Conservation (phyloP, 2,797 vertebrate species). For the Taeniopygia guttata region DNA sequence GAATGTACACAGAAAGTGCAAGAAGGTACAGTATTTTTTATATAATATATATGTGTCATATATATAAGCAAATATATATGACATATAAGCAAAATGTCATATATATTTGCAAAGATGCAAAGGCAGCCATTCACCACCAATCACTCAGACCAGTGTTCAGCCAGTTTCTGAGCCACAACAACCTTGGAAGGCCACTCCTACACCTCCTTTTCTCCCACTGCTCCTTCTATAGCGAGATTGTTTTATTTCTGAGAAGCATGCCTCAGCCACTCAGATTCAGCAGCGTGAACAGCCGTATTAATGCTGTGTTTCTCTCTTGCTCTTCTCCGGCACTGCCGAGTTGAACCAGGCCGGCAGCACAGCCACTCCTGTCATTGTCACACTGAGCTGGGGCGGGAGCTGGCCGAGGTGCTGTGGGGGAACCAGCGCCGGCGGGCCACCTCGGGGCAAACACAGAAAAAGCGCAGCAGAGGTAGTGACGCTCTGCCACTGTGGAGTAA, state of each 20-base stretch:
- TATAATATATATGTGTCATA: neutral
- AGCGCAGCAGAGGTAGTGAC: accelerated
- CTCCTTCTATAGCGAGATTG: neutral
- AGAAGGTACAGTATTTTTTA: conserved; percentile 54
- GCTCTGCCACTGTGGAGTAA: neutral
- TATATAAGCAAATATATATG: neutral
- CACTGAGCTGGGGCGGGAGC: neutral
- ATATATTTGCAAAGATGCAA: neutral
- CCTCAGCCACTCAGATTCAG: neutral
- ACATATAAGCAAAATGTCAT: too few relatives aligned
- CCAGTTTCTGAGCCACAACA: neutral
- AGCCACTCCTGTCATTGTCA: neutral
- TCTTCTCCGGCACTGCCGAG: neutral
- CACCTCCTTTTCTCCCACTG: neutral
- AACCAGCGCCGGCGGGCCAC: accelerated
- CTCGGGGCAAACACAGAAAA: accelerated
- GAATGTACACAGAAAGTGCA: conserved; percentile 42
- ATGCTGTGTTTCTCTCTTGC: neutral
- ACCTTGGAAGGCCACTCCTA: neutral
- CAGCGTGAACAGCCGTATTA: neutral
- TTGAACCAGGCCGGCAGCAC: neutral
- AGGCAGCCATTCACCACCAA: neutral
- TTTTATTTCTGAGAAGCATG: neutral
- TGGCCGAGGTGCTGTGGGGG: neutral
- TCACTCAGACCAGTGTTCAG: neutral